Evolutionary conservation across 1,140 invertebrate genomes (phyloP), one percentile per base, ranked within the genome.

Genomic region (Chlorops oryzae): DNA sequence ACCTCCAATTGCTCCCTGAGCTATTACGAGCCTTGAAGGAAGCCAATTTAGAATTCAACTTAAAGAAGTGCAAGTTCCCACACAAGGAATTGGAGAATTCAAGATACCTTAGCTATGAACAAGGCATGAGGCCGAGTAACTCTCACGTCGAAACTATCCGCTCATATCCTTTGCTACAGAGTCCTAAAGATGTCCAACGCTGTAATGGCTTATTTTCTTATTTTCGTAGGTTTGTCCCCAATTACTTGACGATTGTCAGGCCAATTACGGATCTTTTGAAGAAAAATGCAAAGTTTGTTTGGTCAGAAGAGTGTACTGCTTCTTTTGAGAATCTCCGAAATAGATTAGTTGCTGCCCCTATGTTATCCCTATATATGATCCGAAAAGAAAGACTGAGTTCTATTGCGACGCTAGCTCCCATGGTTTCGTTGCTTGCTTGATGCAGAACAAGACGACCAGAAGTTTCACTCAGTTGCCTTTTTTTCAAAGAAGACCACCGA

Each of bases 11-110:
- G 7, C 43, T 68, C 9, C 41, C 56, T 40, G 13, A 38, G 37
- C 57, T 66, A 1, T 39, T 70, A 13, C 15, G 46, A 12, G 39
- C 49, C 2, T 59, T 66, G 4, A 48, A 37, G 5, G 45, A 70
- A 2, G 63, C 65, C 60, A 69, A 64, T 5, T 50, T 73, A 28
- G 15, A 57, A 38, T 59, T 73, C 0, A 73, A 68, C 35, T 64
- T 57, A 62, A 62, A 70, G 46, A 75, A 75, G 52, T 62, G 61
- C 25, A 23, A 61, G 12, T 56, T 74, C 37, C 9, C 72, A 23
- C 13, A 49, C 23, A 50, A n/a, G 6, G 32, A 54, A 45, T 54
- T 58, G 9, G 48, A 58, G 9, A 58, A 46, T 43, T 41, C 61
- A 13, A 57, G 59, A 24, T 51, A 59, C 42, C 21, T 51, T n/a